phyloP scores from a whole-genome alignment of 1,140 invertebrate genomes.

The Chionoecetes opilio region DNA sequence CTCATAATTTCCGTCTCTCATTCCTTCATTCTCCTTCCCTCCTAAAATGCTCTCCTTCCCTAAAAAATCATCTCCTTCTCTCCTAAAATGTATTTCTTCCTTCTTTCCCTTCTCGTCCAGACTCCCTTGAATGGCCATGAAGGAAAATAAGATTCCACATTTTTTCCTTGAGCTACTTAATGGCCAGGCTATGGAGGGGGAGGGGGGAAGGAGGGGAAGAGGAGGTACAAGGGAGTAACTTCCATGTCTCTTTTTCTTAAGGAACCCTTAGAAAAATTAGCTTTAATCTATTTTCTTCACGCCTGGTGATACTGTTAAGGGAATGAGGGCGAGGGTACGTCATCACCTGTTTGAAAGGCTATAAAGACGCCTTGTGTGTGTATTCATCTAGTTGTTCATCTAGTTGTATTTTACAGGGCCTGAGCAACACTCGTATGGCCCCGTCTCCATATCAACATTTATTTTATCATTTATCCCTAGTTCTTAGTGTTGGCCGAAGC shows the following conservation, averaged over 20 bases:
- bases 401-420: no score
- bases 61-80: no score
- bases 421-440: no score
- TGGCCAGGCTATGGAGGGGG: not conserved
- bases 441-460: no score
- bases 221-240: constrained; percentile 1
- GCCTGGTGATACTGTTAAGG: not conserved
- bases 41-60: not conserved
- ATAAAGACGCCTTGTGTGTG: no score
- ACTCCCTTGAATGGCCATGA: not conserved
- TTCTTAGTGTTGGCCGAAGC: no score
- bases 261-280: not conserved
- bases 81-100: constrained; percentile 36
- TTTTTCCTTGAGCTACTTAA: not conserved
- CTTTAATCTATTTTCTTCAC: constrained; percentile 20
- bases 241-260: not conserved
- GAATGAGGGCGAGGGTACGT: not conserved
- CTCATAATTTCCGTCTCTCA: constrained; percentile 28
- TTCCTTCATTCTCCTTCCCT: constrained; percentile 19
- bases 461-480: no score
- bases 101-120: constrained; percentile 12
- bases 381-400: no score
- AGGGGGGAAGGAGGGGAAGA: constrained; percentile 12
- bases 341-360: not conserved
- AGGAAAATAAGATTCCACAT: not conserved